These are phyloP conservation scores for Parnassius mnemosyne DNA, from an alignment of 2,888 invertebrate species.

Conservation along the genomic window DNA sequence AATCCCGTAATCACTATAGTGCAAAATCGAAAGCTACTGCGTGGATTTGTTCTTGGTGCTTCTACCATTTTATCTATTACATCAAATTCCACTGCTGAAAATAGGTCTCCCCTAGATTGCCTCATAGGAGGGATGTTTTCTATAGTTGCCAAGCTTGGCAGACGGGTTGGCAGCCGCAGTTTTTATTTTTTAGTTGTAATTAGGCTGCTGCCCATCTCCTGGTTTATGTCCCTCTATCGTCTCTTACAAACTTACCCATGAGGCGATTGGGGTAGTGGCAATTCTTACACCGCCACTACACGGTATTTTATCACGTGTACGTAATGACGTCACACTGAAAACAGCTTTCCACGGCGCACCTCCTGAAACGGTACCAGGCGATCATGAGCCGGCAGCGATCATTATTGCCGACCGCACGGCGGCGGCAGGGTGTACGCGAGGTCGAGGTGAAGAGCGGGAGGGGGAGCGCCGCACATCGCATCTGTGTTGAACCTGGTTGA, in stretches of 20 bases:
- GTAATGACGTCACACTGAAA: conserved; percentile 52
- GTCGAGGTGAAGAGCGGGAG: conserved; percentile 40
- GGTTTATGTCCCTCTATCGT: too few species aligned
- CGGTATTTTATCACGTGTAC: conserved; percentile 14
- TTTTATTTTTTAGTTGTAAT: too few species aligned
- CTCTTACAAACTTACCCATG: too few species aligned
- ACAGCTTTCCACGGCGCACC: conserved; percentile 53
- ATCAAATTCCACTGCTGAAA: too few species aligned
- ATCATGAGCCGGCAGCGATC: conserved; percentile 60
- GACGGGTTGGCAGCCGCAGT: too few species aligned
- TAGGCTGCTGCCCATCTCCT: too few species aligned
- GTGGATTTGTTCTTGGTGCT: neutral
- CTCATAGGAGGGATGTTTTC: too few species aligned
- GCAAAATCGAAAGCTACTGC: neutral
- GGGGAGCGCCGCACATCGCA: conserved; percentile 41
- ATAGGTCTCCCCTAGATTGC: too few species aligned
- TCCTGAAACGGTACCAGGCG: conserved; percentile 76
- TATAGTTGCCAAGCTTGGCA: too few species aligned
- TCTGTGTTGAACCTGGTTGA: conserved; percentile 55
- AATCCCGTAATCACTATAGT: neutral
- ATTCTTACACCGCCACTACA: too few species aligned
- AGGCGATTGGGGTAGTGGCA: too few species aligned
- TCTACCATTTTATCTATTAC: too few species aligned
- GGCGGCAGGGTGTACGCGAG: conserved; percentile 41
- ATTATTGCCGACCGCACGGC: conserved; percentile 63